Percentiles rank a stretch among this genome's conserved stretches.
These are phyloP conservation scores for Micrastur ruficollis DNA, from an alignment of 2,797 vertebrate species.

Conservation along the genomic window DNA sequence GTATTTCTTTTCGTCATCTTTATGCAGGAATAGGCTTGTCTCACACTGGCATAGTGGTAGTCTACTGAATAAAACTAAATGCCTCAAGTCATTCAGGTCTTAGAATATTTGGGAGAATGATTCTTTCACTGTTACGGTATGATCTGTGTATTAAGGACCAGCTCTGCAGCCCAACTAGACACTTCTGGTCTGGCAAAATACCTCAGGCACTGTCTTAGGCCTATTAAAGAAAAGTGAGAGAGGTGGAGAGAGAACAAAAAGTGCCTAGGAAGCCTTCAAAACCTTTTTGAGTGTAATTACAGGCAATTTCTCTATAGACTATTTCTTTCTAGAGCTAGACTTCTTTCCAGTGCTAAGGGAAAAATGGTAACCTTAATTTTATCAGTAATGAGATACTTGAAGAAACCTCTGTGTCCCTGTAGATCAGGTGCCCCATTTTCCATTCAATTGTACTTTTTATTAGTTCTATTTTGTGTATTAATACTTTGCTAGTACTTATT, in stretches of 20 bases:
- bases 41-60: background rate
- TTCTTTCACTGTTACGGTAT: background rate
- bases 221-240: background rate
- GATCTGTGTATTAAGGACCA: background rate
- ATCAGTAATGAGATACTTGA: background rate
- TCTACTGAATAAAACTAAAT: background rate
- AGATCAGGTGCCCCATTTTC: background rate
- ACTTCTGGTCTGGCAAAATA: background rate
- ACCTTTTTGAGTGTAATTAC: conserved; percentile 32
- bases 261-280: background rate
- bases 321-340: background rate
- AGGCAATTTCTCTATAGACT: background rate
- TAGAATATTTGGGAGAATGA: background rate
- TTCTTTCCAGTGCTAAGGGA: background rate
- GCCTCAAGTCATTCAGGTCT: background rate
- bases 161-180: background rate
- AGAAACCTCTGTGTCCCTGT: background rate
- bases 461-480: background rate
- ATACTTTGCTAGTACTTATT: background rate
- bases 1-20: background rate
- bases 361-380: conserved; percentile 16
- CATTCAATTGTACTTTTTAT: background rate
- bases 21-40: background rate
- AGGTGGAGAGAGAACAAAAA: background rate
- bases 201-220: background rate